A percentile compares a stretch with the other conserved stretches of the same genome.
These are phyloP conservation scores for Orthonychiurus folsomi DNA, from an alignment of 2,888 invertebrate species.

Conservation along the genomic window DNA sequence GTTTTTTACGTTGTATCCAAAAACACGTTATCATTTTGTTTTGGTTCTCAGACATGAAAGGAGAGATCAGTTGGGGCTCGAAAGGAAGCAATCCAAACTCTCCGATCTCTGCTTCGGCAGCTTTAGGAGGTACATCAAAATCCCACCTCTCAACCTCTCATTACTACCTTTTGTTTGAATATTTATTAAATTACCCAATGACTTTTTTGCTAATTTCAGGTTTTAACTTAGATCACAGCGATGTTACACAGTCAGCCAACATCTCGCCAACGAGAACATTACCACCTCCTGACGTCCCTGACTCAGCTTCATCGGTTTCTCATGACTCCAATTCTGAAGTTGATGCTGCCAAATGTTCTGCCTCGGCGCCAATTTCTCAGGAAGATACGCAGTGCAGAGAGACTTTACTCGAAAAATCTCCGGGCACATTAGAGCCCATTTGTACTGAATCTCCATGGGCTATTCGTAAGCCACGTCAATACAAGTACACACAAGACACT, in stretches of 20 bases:
- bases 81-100: conserved; percentile 38
- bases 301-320: conserved; percentile 30
- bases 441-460: conserved; percentile 34
- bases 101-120: conserved; percentile 31
- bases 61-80: conserved; percentile 39
- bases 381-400: neutral
- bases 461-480: conserved; percentile 38
- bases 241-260: conserved; percentile 36
- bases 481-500: conserved; percentile 27
- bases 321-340: conserved; percentile 29
- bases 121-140: conserved; percentile 22
- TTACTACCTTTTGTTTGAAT: neutral
- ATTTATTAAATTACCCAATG: neutral
- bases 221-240: conserved; percentile 37
- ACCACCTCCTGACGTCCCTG: conserved; percentile 38
- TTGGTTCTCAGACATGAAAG: conserved; percentile 35
- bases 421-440: conserved; percentile 24
- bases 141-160: neutral
- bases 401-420: neutral
- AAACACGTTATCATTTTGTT: neutral
- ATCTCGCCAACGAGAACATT: conserved; percentile 37
- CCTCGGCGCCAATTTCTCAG: neutral
- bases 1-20: neutral
- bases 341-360: conserved; percentile 10
- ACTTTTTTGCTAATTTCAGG: conserved; percentile 15